phyloP scores from a whole-genome alignment of 2,113 vertebrate genomes.

The Oreochromis tanganicae region DNA sequence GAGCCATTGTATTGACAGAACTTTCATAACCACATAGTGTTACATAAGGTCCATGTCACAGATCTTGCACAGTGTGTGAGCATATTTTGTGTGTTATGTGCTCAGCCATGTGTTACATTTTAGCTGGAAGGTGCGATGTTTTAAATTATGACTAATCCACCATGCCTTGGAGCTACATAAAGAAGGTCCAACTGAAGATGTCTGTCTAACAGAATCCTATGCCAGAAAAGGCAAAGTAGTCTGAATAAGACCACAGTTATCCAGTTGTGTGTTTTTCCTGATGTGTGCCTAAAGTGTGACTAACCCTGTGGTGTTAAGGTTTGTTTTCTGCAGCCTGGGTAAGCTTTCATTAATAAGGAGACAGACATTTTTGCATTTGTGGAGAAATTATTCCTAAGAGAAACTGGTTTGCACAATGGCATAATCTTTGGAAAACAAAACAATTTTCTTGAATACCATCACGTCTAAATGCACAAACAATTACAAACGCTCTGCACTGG shows the following conservation, averaged over 20 bases:
- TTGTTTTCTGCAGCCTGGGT: not conserved
- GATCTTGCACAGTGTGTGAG: constrained; percentile 7
- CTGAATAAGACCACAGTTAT: not conserved
- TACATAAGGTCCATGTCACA: constrained; percentile 23
- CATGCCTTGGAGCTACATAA: constrained; percentile 6
- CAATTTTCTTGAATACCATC: not conserved
- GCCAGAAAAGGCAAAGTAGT: constrained; percentile 19
- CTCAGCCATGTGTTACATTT: constrained; percentile 10
- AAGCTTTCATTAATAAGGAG: not conserved
- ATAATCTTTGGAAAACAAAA: not conserved
- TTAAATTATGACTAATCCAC: constrained; percentile 44
- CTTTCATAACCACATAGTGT: constrained; percentile 30
- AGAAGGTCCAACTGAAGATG: not conserved
- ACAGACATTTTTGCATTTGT: not conserved
- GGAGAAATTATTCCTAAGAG: not conserved
- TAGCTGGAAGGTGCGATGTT: constrained; percentile 39
- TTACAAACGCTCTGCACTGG: not conserved
- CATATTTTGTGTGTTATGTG: constrained; percentile 1
- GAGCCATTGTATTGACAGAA: constrained; percentile 29
- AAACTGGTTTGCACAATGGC: not conserved
- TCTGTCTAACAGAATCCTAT: not conserved
- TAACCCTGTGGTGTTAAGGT: not conserved
- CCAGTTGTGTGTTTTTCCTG: not conserved
- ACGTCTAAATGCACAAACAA: not conserved
- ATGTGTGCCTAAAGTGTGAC: not conserved